Evolutionary conservation across 2,113 vertebrate species (phyloP).

Genomic region (Butastur rufipennis): DNA sequence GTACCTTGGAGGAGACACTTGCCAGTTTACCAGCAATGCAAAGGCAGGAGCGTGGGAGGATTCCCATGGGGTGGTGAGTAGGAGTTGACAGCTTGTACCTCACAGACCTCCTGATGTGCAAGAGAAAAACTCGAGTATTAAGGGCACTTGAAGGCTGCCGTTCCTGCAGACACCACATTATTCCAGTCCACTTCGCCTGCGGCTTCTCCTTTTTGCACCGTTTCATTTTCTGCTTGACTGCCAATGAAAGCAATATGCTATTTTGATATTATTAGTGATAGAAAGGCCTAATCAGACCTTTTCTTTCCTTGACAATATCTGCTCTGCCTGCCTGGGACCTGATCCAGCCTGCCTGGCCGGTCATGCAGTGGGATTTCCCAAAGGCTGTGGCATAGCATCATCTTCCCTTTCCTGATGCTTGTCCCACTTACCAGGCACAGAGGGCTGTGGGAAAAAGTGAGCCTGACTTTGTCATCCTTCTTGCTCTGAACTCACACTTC

Average conservation of each 20-base stretch:
- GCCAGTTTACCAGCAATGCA: neutral
- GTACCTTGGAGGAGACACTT: neutral
- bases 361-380: neutral
- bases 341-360: neutral
- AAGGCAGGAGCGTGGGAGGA: neutral
- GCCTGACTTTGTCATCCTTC: neutral
- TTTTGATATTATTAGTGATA: conserved; percentile 32
- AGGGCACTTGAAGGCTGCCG: neutral
- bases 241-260: conserved; percentile 4
- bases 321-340: neutral
- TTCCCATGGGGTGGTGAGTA: neutral
- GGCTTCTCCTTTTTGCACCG: neutral
- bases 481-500: conserved; percentile 1
- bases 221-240: conserved; percentile 31
- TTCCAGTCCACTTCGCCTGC: conserved; percentile 6
- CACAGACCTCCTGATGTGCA: neutral
- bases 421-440: neutral
- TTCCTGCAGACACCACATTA: neutral
- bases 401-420: neutral
- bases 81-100: neutral
- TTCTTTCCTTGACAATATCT: conserved; percentile 8
- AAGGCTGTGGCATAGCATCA: neutral
- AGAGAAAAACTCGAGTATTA: neutral
- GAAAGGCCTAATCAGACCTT: conserved; percentile 29
- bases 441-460: neutral